Evolutionary conservation across 1,140 invertebrate genomes (phyloP).

Genomic region (Carcinoscorpius rotundicauda): DNA sequence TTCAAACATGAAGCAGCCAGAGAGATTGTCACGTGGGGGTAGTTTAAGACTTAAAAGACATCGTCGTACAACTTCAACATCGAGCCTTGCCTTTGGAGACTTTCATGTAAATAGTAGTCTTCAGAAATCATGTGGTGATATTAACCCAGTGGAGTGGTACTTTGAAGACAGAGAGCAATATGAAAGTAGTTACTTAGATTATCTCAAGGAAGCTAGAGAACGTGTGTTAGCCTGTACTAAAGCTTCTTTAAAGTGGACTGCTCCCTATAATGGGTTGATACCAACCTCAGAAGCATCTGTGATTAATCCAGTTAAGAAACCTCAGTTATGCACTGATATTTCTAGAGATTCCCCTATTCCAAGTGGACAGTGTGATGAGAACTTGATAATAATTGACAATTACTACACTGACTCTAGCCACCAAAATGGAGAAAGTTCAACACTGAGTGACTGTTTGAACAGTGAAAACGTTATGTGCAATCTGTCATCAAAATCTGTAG

Average conservation of each 20-base stretch:
- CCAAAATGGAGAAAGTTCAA: no score
- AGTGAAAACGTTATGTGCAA: no score
- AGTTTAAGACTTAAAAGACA: slow-evolving; percentile 16
- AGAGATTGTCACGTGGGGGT: slow-evolving; percentile 3
- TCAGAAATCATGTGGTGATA: background rate
- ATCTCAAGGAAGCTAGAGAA: slow-evolving; percentile 60
- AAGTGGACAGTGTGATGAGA: no score
- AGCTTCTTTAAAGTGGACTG: slow-evolving; percentile 63
- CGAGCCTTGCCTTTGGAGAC: slow-evolving; percentile 16
- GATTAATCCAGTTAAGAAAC: background rate
- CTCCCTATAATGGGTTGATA: slow-evolving; percentile 53
- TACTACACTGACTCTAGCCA: no score
- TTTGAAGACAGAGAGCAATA: background rate
- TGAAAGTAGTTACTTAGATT: slow-evolving; percentile 31
- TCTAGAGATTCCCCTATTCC: no score
- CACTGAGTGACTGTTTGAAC: no score
- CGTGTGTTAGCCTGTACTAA: slow-evolving; percentile 56
- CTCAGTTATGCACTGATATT: no score
- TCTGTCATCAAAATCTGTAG: no score
- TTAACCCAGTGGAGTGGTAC: no score
- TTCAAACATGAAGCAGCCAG: no score
- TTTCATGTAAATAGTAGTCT: background rate
- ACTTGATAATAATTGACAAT: no score
- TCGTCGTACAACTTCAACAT: slow-evolving; percentile 13
- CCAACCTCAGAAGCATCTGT: slow-evolving; percentile 30